Evolutionary conservation across 2,797 vertebrate genomes (phyloP).

Genomic region (Kryptopterus vitreolus): DNA sequence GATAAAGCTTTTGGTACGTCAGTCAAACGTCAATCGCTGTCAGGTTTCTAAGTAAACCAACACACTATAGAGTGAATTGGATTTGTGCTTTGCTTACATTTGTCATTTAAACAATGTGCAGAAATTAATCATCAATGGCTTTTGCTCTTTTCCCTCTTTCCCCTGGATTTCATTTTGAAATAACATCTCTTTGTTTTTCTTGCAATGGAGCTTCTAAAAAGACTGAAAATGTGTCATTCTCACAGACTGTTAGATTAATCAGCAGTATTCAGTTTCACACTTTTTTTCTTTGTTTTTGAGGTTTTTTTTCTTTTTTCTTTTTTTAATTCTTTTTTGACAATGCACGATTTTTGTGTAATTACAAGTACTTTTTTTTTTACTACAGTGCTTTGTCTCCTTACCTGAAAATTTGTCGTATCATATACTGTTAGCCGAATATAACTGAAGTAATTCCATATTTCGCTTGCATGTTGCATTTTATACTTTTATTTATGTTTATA

Average conservation of each 20-base stretch:
- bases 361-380: background rate
- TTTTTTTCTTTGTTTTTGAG: background rate
- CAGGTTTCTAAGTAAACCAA: too few species aligned
- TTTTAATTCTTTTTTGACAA: background rate
- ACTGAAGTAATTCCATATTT: background rate
- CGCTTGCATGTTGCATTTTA: background rate
- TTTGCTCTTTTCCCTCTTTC: background rate
- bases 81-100: too few species aligned
- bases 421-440: background rate
- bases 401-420: background rate
- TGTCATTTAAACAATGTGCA: background rate
- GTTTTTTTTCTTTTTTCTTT: too few species aligned
- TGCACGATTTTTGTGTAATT: background rate
- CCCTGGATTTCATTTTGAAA: background rate
- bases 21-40: too few species aligned
- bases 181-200: background rate
- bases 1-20: too few species aligned
- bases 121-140: background rate
- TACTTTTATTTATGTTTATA: too few species aligned
- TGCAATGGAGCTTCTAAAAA: background rate
- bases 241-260: background rate
- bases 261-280: background rate
- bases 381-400: background rate
- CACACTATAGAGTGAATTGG: too few species aligned
- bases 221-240: background rate